Base-by-base conservation (phyloP, 2,888 invertebrate genomes). In the Elysia crispata region DNA sequence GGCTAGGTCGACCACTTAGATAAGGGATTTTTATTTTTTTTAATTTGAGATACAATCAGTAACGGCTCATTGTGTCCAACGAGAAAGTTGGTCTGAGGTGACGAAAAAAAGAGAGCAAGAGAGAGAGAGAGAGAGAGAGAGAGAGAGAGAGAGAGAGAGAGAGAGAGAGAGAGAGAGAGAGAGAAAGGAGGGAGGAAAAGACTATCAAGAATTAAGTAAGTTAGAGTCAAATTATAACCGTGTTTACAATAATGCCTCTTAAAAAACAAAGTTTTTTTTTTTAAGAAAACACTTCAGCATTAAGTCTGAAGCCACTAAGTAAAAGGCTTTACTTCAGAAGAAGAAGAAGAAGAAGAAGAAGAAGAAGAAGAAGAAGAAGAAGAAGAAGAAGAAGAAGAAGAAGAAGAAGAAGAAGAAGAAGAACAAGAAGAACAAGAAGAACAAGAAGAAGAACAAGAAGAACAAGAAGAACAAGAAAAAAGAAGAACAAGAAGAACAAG, bases 111-210 rank as follows among this genome's bases (percentile, higher is more conserved):
- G 18, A 74, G 57, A 74, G 23, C 23, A 57, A 74, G 31, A 74
- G 28, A 57, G 74, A 13, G 74, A 74, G 74, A 74, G 74, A 74
- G 74, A 74, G 57, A 57, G 31, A n/a, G 62, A 50, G n/a, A 73
- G 73, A 49, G 50, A 54, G 54, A 50, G 31, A n/a, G n/a, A 30
- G 30, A n/a, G 41, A 41, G 41, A 18, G 11, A 73, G 73, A 70
- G 20, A 28, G 74, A 74, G 57, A 57, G 74, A 57, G 28, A 54
- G 74, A 54, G 54, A 41, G 62, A 41, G 33, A 11, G 75, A 41
- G 62, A 5, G 31, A n/a, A 31, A 18, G 20, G 49, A 23, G 23
- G 72, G 23, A n/a, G 28, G 50, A 72, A n/a, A n/a, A n/a, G n/a
- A n/a, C n/a, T n/a, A n/a, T n/a, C n/a, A n/a, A n/a, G n/a, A n/a